Conservation (phyloP, 92 coral and sea anemone species). For the Pocillopora grandis region DNA sequence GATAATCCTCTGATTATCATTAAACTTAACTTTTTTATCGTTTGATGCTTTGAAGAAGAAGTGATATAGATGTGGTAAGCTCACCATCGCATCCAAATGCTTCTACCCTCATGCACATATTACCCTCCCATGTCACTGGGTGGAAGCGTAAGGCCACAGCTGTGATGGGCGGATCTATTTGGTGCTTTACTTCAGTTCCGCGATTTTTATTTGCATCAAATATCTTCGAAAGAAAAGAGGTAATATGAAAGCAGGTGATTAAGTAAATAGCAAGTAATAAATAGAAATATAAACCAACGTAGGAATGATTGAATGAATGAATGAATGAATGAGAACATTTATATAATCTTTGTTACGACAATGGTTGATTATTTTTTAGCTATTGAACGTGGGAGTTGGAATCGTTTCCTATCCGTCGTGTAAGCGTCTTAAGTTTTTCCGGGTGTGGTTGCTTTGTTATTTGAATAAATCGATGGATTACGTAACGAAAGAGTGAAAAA, state of each 20-base stretch:
- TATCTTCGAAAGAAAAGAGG: conserved; percentile 16
- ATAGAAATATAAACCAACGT: too few relatives aligned
- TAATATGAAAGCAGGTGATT: neutral
- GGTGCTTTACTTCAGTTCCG: conserved; percentile 44
- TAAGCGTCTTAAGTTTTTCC: too few relatives aligned
- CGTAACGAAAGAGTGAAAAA: too few relatives aligned
- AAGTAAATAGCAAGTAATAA: neutral
- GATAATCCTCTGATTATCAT: too few relatives aligned
- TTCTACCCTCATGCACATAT: conserved; percentile 61
- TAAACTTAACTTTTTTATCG: neutral
- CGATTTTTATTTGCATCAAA: conserved; percentile 52
- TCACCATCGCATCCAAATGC: conserved; percentile 41
- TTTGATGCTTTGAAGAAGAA: neutral
- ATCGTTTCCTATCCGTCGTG: too few relatives aligned
- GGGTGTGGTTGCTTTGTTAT: too few relatives aligned
- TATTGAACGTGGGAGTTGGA: too few relatives aligned
- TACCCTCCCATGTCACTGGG: conserved; percentile 57
- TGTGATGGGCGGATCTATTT: conserved; percentile 34
- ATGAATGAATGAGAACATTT: too few relatives aligned
- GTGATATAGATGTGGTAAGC: neutral
- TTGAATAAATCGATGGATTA: too few relatives aligned
- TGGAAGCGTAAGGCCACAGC: conserved; percentile 49
- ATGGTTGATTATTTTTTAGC: too few relatives aligned
- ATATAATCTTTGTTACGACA: too few relatives aligned
- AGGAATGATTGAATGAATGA: too few relatives aligned